A percentile compares a stretch with the other conserved stretches of the same genome.
Conservation (phyloP, 2,888 invertebrate genomes). For the Xanthorhoe spadicearia region DNA sequence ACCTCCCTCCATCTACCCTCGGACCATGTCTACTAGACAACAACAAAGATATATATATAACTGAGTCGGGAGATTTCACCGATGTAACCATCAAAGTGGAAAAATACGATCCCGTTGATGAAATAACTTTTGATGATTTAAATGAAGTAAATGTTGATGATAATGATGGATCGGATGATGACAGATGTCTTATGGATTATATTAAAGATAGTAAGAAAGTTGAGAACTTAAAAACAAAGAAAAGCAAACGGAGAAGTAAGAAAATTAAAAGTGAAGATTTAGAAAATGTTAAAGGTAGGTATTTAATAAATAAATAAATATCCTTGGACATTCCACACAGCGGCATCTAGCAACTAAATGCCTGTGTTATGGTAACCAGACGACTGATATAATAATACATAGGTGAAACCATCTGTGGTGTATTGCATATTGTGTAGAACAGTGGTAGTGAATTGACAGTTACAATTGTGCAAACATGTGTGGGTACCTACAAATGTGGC, state of each 20-base stretch:
- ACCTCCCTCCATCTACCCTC: conserved; percentile 16
- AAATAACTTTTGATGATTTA: neutral
- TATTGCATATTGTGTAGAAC: too few species aligned
- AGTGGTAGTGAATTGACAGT: too few species aligned
- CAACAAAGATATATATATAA: conserved; percentile 5
- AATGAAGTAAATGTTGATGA: neutral
- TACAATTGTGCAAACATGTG: too few species aligned
- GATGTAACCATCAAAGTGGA: conserved; percentile 20
- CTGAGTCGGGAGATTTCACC: neutral
- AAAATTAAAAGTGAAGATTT: conserved; percentile 19
- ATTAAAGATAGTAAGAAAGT: conserved; percentile 7
- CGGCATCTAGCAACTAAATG: too few species aligned
- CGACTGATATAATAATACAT: too few species aligned
- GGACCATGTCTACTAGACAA: neutral
- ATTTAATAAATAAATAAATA: too few species aligned
- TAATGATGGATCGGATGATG: conserved; percentile 16
- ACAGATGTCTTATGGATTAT: conserved; percentile 21
- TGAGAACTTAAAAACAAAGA: conserved; percentile 3
- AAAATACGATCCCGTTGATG: conserved; percentile 9
- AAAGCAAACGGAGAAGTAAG: conserved; percentile 2
- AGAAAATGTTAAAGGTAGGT: conserved; percentile 1
- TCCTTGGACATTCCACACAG: too few species aligned
- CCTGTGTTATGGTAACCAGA: too few species aligned
- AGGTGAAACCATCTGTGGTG: too few species aligned
- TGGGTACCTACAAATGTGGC: too few species aligned